Evolutionary conservation across 2,888 invertebrate genomes (phyloP).

Genomic region (Aphidoletes aphidimyza): DNA sequence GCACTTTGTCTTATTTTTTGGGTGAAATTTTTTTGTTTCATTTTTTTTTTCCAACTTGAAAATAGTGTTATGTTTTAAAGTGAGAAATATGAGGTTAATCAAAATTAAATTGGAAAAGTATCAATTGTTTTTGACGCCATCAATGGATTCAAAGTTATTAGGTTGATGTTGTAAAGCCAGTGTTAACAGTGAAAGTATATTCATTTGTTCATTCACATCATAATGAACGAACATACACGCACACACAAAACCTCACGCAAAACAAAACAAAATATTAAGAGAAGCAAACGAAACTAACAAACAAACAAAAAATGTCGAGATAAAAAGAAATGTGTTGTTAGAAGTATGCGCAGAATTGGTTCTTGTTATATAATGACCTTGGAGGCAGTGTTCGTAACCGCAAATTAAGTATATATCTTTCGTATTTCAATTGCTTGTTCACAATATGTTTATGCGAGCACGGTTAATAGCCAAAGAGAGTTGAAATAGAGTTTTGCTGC

Average conservation of each 20-base stretch:
- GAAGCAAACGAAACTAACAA: neutral
- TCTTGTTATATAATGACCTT: slow-evolving; percentile 33
- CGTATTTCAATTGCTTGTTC: neutral
- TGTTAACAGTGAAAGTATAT: slow-evolving; percentile 10
- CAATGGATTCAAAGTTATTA: neutral
- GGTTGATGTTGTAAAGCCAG: neutral
- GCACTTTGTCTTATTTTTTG: neutral
- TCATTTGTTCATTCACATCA: neutral
- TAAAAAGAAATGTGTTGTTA: neutral
- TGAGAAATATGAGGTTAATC: neutral
- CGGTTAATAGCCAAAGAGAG: too few relatives aligned
- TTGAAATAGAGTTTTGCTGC: too few relatives aligned
- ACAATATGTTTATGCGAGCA: neutral
- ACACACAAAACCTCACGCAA: neutral
- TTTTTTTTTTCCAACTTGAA: neutral
- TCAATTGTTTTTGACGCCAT: neutral
- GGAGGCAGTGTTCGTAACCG: neutral
- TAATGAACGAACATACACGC: too few relatives aligned
- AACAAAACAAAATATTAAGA: neutral
- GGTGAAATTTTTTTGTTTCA: slow-evolving; percentile 24
- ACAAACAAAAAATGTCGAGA: neutral
- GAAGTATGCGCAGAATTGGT: neutral
- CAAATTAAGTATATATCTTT: neutral
- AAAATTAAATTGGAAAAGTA: neutral
- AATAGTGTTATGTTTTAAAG: neutral